A percentile compares a stretch with the other conserved stretches of the same genome.
Conservation (phyloP, 2,113 vertebrate genomes). For the Tamias sibiricus region DNA sequence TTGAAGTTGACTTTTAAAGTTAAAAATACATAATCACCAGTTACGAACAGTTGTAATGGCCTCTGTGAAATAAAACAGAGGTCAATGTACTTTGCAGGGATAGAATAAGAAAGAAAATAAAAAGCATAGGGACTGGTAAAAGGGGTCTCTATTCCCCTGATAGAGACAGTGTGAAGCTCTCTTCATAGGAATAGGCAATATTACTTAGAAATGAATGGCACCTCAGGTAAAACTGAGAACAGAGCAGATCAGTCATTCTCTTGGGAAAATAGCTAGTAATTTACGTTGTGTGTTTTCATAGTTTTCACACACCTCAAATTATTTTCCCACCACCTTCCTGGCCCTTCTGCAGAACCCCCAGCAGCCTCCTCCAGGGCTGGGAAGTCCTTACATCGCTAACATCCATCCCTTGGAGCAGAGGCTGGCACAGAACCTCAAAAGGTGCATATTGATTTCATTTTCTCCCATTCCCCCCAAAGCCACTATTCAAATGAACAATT, state of each 20-base stretch:
- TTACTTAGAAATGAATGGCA: background rate
- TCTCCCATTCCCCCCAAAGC: background rate
- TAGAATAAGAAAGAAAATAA: background rate
- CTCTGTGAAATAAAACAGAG: background rate
- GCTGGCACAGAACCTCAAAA: background rate
- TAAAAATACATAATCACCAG: background rate
- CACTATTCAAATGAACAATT: background rate
- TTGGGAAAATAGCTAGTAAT: background rate
- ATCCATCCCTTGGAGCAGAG: background rate
- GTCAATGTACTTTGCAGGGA: background rate
- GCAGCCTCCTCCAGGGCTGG: background rate
- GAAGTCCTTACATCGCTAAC: background rate
- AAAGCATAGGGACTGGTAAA: background rate
- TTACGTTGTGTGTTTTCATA: background rate
- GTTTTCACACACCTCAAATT: background rate
- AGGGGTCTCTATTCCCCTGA: background rate
- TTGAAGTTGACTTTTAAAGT: constrained; percentile 1
- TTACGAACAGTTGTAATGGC: background rate
- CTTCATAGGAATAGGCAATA: background rate
- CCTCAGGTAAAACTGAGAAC: background rate
- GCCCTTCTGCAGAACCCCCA: background rate
- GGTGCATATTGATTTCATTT: constrained; percentile 24
- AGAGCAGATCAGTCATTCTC: background rate
- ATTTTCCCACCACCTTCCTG: background rate
- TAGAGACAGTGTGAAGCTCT: background rate